These are phyloP conservation scores for Rhodophaea formosa DNA, from an alignment of 2,888 invertebrate species.

Conservation along the genomic window DNA sequence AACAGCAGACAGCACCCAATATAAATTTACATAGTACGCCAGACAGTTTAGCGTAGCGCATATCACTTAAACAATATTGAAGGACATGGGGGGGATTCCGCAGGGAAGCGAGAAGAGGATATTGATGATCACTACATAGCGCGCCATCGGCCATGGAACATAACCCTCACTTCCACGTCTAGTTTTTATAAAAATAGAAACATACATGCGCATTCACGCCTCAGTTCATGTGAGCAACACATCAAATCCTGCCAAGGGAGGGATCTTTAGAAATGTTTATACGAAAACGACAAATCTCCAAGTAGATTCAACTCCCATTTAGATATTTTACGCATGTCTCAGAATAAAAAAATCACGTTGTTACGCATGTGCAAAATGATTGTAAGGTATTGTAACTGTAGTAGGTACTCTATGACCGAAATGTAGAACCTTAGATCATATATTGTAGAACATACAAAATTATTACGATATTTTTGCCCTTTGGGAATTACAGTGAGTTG, in stretches of 20 bases:
- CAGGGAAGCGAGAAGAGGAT: conserved; percentile 54
- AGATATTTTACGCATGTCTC: too few relatives aligned
- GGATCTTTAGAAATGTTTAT: background rate
- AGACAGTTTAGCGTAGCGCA: conserved; percentile 16
- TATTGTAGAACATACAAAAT: too few relatives aligned
- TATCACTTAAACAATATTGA: conserved; percentile 34
- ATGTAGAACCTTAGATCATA: too few relatives aligned
- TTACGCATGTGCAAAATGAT: too few relatives aligned
- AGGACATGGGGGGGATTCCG: conserved; percentile 51
- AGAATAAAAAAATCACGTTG: too few relatives aligned
- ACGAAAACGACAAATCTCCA: too few relatives aligned
- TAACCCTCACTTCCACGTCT: conserved; percentile 6
- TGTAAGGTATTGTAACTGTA: too few relatives aligned
- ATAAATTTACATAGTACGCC: conserved; percentile 5
- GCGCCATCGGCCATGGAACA: conserved; percentile 35
- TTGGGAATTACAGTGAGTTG: too few relatives aligned
- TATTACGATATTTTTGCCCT: too few relatives aligned
- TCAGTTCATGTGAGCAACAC: background rate
- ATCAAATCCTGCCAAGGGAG: background rate
- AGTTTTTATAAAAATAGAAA: conserved; percentile 5
- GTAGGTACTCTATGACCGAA: too few relatives aligned
- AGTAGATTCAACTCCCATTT: too few relatives aligned
- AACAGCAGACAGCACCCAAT: background rate
- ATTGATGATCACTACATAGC: conserved; percentile 53
- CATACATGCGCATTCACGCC: background rate